Percentiles rank a stretch among this genome's conserved stretches.
Conservation (phyloP, 2,888 invertebrate species). For the Mylabris sibirica region DNA sequence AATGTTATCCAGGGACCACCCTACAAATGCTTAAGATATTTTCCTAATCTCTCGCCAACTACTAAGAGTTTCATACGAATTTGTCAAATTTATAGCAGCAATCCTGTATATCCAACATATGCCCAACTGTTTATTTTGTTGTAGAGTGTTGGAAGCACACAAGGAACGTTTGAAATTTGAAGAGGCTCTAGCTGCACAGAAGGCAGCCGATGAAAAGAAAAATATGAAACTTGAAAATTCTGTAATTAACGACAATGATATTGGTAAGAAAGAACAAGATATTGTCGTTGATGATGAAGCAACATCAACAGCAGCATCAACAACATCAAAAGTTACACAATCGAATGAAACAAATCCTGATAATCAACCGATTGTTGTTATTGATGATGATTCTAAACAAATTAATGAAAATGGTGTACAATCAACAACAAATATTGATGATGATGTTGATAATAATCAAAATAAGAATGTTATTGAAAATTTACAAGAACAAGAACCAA, state of each 20-base stretch:
- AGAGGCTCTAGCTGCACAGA: constrained; percentile 40
- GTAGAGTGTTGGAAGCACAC: constrained; percentile 51
- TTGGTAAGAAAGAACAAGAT: constrained; percentile 40
- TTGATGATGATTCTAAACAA: constrained; percentile 33
- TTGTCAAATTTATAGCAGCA: too few species aligned
- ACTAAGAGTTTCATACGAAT: too few species aligned
- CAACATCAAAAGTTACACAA: constrained; percentile 33
- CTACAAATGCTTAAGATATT: too few species aligned
- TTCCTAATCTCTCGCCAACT: too few species aligned
- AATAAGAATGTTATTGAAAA: neutral
- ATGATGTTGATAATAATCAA: neutral
- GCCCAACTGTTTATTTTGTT: neutral
- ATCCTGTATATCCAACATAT: too few species aligned
- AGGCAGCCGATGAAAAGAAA: constrained; percentile 35
- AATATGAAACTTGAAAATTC: constrained; percentile 26
- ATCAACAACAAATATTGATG: constrained; percentile 1
- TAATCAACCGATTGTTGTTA: constrained; percentile 37
- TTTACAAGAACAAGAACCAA: constrained; percentile 31
- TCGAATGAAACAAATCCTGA: constrained; percentile 30
- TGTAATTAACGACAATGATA: constrained; percentile 22
- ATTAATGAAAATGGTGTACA: constrained; percentile 14
- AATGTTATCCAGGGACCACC: too few species aligned
- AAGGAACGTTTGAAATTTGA: constrained; percentile 50
- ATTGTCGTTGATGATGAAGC: constrained; percentile 49
- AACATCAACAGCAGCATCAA: constrained; percentile 15